Conservation (phyloP, 2,888 invertebrate genomes). For the Parthenolecanium corni region DNA sequence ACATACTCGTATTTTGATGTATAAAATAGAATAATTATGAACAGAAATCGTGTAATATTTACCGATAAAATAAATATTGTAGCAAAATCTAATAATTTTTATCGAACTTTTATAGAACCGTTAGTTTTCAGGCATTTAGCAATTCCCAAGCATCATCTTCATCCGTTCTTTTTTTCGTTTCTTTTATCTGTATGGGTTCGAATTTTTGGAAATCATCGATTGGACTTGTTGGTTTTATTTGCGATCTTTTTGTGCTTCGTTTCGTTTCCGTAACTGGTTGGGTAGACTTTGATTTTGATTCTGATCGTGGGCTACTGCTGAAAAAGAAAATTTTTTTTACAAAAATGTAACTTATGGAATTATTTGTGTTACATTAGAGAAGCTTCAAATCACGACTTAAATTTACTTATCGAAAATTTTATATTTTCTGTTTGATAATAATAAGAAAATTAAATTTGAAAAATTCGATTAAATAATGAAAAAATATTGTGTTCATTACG, state of each 20-base stretch:
- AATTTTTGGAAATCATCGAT: constrained; percentile 17
- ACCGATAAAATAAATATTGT: neutral
- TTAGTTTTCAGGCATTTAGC: constrained; percentile 3
- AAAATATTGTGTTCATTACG: too few species aligned
- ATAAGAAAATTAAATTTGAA: too few species aligned
- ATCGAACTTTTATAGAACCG: neutral
- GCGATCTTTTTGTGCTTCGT: neutral
- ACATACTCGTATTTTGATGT: neutral
- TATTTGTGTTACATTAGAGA: too few species aligned
- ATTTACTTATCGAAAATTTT: too few species aligned
- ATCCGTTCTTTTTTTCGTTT: constrained; percentile 13
- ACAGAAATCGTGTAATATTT: neutral
- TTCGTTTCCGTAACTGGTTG: too few species aligned
- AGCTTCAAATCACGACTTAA: too few species aligned
- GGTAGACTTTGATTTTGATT: constrained; percentile 11
- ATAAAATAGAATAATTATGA: neutral
- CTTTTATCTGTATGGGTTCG: constrained; percentile 18
- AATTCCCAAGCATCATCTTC: constrained; percentile 27
- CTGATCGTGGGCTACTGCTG: neutral
- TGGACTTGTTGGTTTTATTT: neutral
- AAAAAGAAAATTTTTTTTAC: neutral
- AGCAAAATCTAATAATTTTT: neutral
- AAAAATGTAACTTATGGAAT: too few species aligned
- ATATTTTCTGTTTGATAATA: neutral
- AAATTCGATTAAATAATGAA: too few species aligned